phyloP scores from a whole-genome alignment of 2,113 vertebrate genomes.

The Redunca redunca region DNA sequence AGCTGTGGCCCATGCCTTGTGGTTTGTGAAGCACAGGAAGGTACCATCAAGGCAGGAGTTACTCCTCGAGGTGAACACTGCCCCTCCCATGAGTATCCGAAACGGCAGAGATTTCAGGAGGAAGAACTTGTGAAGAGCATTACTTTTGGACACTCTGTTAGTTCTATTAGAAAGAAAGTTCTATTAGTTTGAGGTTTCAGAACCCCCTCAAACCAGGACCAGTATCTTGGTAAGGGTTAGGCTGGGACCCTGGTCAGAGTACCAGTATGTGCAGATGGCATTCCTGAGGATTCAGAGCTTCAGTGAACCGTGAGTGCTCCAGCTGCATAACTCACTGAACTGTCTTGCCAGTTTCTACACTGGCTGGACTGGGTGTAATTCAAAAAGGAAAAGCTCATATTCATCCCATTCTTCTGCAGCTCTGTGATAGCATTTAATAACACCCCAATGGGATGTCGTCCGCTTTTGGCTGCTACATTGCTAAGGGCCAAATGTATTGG shows the following conservation, averaged over 20 bases:
- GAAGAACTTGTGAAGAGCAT: background rate
- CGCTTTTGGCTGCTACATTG: background rate
- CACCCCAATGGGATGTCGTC: background rate
- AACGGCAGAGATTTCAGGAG: background rate
- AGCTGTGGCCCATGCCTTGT: background rate
- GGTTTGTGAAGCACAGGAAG: background rate
- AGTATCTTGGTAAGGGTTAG: constrained; percentile 82
- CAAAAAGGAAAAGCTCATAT: constrained; percentile 99
- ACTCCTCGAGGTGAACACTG: background rate
- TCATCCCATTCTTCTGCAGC: constrained; percentile 96
- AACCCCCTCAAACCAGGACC: constrained; percentile 82
- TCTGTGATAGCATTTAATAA: constrained; percentile 88
- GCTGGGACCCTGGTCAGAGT: constrained; percentile 81
- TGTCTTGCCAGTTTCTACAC: constrained; percentile 98
- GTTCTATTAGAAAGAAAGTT: constrained; percentile 70
- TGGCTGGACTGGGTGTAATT: constrained; percentile 99
- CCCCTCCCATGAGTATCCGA: background rate
- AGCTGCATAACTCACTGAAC: constrained; percentile 98
- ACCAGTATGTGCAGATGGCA: constrained; percentile 83
- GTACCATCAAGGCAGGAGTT: background rate
- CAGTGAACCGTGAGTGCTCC: constrained; percentile 97
- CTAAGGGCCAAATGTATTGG: background rate
- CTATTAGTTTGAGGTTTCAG: constrained; percentile 86
- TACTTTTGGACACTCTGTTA: background rate
- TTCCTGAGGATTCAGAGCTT: constrained; percentile 87